A percentile compares a stretch with the other conserved stretches of the same genome.
These are phyloP conservation scores for Sterna hirundo DNA, from an alignment of 2,113 vertebrate genomes.

Conservation along the genomic window DNA sequence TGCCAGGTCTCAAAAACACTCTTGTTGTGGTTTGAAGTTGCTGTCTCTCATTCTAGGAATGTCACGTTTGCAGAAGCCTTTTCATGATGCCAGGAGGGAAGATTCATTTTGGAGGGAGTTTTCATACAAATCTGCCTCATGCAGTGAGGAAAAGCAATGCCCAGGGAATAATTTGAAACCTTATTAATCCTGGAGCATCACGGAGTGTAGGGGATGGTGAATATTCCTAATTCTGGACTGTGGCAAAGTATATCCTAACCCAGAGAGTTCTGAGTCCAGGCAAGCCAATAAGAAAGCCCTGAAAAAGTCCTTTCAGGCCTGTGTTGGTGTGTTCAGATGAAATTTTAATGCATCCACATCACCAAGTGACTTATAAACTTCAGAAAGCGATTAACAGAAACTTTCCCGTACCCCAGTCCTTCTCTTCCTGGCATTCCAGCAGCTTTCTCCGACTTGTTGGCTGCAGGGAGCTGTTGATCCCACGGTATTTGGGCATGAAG, in stretches of 20 bases:
- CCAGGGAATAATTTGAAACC: background rate
- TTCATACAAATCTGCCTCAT: background rate
- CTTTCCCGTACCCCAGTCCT: background rate
- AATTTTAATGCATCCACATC: background rate
- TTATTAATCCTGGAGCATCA: background rate
- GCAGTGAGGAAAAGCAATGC: background rate
- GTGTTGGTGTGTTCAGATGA: background rate
- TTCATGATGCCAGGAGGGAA: background rate
- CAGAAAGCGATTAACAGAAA: background rate
- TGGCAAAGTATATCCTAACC: background rate
- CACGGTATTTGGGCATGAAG: background rate
- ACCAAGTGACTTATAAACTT: background rate
- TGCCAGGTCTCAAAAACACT: background rate
- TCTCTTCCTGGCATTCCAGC: background rate
- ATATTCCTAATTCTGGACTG: background rate
- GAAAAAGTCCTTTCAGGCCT: background rate
- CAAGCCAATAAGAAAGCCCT: background rate
- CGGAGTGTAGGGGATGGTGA: background rate
- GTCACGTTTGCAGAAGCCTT: background rate
- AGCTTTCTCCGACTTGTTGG: background rate
- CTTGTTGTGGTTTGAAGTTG: background rate
- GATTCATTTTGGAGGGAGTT: background rate
- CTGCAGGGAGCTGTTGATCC: conserved; percentile 3
- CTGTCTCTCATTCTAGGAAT: background rate
- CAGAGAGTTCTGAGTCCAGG: background rate